Evolutionary conservation across 1,140 invertebrate species (phyloP).

Genomic region (Paraescarpia echinospica): DNA sequence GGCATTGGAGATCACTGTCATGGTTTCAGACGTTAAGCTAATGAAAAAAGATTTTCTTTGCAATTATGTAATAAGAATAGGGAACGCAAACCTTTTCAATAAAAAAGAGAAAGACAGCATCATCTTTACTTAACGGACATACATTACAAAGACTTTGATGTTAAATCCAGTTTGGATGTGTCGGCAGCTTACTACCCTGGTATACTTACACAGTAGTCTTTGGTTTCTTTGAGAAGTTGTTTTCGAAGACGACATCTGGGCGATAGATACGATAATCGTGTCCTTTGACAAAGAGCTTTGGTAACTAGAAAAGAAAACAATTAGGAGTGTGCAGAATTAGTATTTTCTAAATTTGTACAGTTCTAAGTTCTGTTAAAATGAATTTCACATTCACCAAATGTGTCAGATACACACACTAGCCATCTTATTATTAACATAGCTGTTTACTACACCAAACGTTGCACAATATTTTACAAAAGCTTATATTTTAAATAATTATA

Average conservation of each 20-base stretch:
- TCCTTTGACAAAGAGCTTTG: conserved; percentile 19
- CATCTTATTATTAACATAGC: neutral
- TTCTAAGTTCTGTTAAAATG: neutral
- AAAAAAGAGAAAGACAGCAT: neutral
- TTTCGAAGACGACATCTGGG: conserved; percentile 24
- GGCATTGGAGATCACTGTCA: no score
- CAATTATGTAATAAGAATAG: no score
- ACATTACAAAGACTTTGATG: neutral
- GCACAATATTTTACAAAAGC: neutral
- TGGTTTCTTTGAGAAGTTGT: conserved; percentile 25
- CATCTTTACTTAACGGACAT: neutral
- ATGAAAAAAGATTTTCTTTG: no score
- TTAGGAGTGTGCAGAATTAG: no score
- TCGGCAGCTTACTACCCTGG: neutral
- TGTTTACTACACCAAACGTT: neutral
- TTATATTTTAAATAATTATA: neutral
- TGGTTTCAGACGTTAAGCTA: no score
- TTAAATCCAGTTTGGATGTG: neutral
- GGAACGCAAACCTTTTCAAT: no score
- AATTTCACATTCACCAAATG: neutral
- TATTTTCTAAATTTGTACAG: neutral
- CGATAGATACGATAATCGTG: conserved; percentile 27
- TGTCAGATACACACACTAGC: neutral
- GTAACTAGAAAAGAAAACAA: conserved; percentile 20
- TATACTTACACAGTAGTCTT: conserved; percentile 23